Base-by-base conservation (phyloP, 2,888 invertebrate genomes). In the Odiellus spinosus region DNA sequence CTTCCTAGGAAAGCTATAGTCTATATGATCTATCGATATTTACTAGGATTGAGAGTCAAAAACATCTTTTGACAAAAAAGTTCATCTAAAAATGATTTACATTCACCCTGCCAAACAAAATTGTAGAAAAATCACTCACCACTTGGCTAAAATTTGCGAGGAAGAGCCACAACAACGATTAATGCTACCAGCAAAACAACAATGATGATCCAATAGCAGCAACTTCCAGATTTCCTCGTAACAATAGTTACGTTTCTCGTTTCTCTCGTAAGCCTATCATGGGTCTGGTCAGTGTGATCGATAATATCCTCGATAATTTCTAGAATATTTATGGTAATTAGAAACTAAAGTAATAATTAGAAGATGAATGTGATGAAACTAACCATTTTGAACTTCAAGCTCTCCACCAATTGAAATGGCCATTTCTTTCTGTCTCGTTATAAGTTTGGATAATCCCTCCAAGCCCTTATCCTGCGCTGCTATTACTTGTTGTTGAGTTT, bases 351-450 rank as follows among this genome's bases (percentile, higher is more conserved):
- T 18, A 3, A 18, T 8, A 26, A 26, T 26, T 26, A 26, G 4
- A 26, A 26, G 26, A 6, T 26, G 8, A 26, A n/a, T n/a, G n/a
- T 26, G 8, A 26, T 8, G 8, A 6, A 18, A 17, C 62, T 61
- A 64, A 82, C 82, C 82, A 70, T 82, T 81, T 59, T 85, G 84
- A 54, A 74, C 66, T 58, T 79, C 78, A 1, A 84, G 81, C 69
- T 85, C 85, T 58, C 71, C 72, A 11, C 77, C 76, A 55, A 86
- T 78, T 42, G 76, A 77, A 41, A 76, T 67, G 6, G 83, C 83
- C 59, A 85, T 75, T 56, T 77, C 70, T 59, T 81, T 82, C 61
- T 85, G 85, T 5, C 82, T 68, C 0, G 76, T 73, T 48, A 85
- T 77, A 4, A 82, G 78, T 61, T 77, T 73, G 1, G 80, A 77